A percentile compares a stretch with the other conserved stretches of the same genome.
phyloP scores from a whole-genome alignment of 2,888 invertebrate species.

The Noctua fimbriata region DNA sequence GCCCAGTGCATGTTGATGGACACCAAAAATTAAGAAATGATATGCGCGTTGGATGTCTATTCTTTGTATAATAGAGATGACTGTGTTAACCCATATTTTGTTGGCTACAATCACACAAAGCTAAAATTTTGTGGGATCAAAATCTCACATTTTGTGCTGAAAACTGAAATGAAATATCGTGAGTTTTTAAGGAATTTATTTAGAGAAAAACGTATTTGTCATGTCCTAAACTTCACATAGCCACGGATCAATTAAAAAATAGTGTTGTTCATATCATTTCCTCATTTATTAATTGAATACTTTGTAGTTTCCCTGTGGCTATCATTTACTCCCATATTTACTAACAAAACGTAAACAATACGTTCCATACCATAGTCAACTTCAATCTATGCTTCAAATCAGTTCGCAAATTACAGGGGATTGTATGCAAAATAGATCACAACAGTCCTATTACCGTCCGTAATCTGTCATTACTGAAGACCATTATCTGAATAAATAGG shows the following conservation, averaged over 20 bases:
- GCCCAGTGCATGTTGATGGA: background rate
- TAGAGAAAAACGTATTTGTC: background rate
- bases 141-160: background rate
- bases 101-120: background rate
- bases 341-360: background rate
- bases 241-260: background rate
- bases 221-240: background rate
- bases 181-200: background rate
- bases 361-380: background rate
- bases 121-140: background rate
- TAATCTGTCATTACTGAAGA: conserved; percentile 51
- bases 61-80: background rate
- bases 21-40: background rate
- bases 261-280: background rate
- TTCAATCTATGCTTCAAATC: conserved; percentile 20
- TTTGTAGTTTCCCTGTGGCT: background rate
- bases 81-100: background rate
- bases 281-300: background rate
- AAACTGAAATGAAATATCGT: background rate
- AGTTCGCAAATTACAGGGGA: conserved; percentile 48
- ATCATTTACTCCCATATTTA: background rate
- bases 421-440: conserved; percentile 54
- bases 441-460: conserved; percentile 38
- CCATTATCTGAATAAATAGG: conserved; percentile 50
- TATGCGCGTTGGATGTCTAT: background rate